Percentiles rank a stretch among this genome's conserved stretches.
phyloP scores from a whole-genome alignment of 2,888 invertebrate genomes.

The Leptinotarsa rubiginosa region DNA sequence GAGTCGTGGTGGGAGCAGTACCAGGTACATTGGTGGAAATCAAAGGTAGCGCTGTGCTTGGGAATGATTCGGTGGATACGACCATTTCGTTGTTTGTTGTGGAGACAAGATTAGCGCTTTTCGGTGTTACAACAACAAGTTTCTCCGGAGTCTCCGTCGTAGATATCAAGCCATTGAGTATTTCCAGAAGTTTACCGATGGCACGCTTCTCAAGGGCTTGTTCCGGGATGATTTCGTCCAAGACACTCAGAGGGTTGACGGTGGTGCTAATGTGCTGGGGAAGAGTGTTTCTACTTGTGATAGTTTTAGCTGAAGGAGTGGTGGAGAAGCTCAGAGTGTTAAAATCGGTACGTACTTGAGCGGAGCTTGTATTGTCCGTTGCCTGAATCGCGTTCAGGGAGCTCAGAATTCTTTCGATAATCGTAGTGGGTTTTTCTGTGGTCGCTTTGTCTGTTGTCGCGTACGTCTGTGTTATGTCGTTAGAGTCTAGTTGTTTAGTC shows the following conservation, averaged over 20 bases:
- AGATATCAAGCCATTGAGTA: conserved; percentile 64
- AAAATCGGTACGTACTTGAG: conserved; percentile 63
- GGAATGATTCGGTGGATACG: background rate
- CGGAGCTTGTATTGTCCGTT: conserved; percentile 54
- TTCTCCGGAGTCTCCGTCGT: conserved; percentile 48
- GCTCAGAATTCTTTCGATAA: conserved; percentile 65
- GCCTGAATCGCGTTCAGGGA: conserved; percentile 65
- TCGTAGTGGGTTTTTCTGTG: conserved; percentile 65
- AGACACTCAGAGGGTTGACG: conserved; percentile 58
- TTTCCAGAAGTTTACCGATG: conserved; percentile 60
- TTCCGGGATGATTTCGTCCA: conserved; percentile 60
- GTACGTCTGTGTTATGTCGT: conserved; percentile 45
- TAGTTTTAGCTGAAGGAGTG: conserved; percentile 57
- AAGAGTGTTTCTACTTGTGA: conserved; percentile 52
- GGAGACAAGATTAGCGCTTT: conserved; percentile 46
- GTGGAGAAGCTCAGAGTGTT: conserved; percentile 58
- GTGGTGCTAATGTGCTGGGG: conserved; percentile 57
- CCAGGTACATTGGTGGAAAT: conserved; percentile 20
- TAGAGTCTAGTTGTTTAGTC: conserved; percentile 49
- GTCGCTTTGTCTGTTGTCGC: conserved; percentile 52
- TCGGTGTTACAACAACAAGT: conserved; percentile 61
- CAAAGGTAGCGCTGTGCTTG: conserved; percentile 16
- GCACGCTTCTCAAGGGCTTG: conserved; percentile 61
- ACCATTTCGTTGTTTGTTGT: conserved; percentile 17
- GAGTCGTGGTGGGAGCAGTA: background rate